These are phyloP conservation scores for Lemur catta DNA, from an alignment of 2,797 vertebrate species.

Conservation along the genomic window DNA sequence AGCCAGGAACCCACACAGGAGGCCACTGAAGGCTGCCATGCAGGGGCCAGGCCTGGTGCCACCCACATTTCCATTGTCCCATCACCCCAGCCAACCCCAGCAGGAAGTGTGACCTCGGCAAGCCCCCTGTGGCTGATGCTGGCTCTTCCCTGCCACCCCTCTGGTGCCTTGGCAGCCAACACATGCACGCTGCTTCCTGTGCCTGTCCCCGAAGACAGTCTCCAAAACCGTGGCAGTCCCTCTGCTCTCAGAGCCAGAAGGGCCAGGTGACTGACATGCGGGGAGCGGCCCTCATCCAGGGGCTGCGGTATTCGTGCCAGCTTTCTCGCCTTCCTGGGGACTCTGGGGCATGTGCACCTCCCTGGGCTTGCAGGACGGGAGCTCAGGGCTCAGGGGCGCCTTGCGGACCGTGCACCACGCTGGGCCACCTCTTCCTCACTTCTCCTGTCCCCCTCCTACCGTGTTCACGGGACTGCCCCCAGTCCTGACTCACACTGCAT, in stretches of 20 bases:
- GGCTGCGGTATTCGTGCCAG: neutral
- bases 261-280: accelerated
- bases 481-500: accelerated
- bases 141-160: neutral
- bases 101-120: neutral
- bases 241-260: neutral
- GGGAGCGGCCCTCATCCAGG: neutral
- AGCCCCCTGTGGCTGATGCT: accelerated
- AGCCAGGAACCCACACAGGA: neutral
- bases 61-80: neutral
- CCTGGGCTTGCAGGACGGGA: accelerated
- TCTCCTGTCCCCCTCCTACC: no score
- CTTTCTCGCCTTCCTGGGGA: neutral
- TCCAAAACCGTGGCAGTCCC: neutral
- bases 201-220: neutral
- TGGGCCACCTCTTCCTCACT: neutral
- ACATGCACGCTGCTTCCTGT: accelerated
- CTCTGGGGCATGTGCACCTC: accelerated
- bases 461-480: neutral
- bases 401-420: accelerated
- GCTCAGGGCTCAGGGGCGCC: neutral
- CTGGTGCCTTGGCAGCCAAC: neutral
- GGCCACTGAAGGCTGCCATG: neutral
- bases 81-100: neutral
- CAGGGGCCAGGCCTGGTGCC: neutral